phyloP scores from a whole-genome alignment of 2,113 vertebrate genomes.

The Tragulus kanchil region DNA sequence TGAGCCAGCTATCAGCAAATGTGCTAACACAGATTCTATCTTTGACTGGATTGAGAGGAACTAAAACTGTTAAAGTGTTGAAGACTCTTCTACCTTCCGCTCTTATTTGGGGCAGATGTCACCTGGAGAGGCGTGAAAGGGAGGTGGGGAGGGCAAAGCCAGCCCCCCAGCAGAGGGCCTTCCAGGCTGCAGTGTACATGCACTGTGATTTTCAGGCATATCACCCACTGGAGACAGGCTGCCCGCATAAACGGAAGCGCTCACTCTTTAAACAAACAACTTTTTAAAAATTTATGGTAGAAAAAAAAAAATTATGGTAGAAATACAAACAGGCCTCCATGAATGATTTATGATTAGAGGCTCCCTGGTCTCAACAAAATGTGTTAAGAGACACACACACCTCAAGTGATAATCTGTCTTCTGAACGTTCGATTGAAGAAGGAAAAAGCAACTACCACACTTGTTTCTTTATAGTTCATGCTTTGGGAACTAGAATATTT shows the following conservation, averaged over 20 bases:
- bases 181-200: not conserved
- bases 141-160: not conserved
- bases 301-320: not conserved
- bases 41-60: constrained; percentile 67
- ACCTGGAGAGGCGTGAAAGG: not conserved
- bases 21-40: constrained; percentile 51
- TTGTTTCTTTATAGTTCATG: not conserved
- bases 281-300: not conserved
- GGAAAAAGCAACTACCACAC: not conserved
- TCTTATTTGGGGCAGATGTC: not conserved
- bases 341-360: not conserved
- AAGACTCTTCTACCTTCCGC: not conserved
- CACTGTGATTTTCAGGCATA: not conserved
- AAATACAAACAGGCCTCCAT: not conserved
- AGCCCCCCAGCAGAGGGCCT: not conserved
- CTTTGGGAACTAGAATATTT: not conserved
- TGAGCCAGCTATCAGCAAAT: constrained; percentile 22
- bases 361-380: not conserved
- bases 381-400: not conserved
- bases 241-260: not conserved
- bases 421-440: not conserved
- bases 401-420: not conserved
- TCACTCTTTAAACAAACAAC: not conserved
- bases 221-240: not conserved
- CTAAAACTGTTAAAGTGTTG: constrained; percentile 36